phyloP scores from a whole-genome alignment of 2,797 vertebrate genomes.

The Choloepus didactylus region DNA sequence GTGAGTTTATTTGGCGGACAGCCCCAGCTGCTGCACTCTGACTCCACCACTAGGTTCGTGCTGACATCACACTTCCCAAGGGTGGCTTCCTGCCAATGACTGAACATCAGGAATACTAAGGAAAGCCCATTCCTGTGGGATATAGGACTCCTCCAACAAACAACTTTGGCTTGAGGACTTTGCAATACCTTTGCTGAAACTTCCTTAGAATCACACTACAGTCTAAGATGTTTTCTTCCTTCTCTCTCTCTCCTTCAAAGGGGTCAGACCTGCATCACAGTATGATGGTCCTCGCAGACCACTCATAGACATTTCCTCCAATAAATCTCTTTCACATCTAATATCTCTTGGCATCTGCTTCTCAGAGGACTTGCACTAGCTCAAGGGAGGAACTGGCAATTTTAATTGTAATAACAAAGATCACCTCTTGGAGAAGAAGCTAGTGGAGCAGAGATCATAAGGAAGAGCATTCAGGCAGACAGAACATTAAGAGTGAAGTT shows the following conservation, averaged over 20 bases:
- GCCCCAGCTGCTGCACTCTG: no score
- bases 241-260: not conserved
- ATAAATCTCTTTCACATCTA: not conserved
- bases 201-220: not conserved
- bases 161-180: not conserved
- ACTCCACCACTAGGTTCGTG: not conserved
- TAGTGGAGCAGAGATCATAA: not conserved
- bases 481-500: not conserved
- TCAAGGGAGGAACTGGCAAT: not conserved
- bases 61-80: not conserved
- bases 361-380: not conserved
- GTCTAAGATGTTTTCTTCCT: not conserved
- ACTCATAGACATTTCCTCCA: not conserved
- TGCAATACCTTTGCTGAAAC: not conserved
- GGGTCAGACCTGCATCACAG: not conserved
- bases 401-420: not conserved
- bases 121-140: not conserved
- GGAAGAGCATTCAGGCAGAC: not conserved
- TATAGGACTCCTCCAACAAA: not conserved
- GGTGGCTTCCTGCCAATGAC: not conserved
- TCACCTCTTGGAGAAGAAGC: not conserved
- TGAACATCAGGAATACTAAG: not conserved
- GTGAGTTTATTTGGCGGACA: not conserved
- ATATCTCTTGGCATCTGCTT: not conserved
- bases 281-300: not conserved